phyloP scores from a whole-genome alignment of 1,140 invertebrate species.

The Aphelinus certus region DNA sequence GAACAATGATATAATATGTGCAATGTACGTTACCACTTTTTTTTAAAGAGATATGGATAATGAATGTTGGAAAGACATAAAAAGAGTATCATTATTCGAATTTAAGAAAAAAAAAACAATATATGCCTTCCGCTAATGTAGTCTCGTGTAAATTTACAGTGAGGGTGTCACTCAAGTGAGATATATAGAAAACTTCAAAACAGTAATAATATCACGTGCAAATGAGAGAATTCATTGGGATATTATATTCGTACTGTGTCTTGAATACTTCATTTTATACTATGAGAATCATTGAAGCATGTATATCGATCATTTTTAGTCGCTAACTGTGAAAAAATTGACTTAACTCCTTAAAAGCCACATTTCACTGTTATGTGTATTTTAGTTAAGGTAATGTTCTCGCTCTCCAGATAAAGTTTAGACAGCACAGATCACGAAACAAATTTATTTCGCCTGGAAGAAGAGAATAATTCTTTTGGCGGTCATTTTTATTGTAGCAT shows the following conservation, averaged over 20 bases:
- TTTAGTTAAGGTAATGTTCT: too few relatives aligned
- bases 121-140: constrained; percentile 37
- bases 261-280: constrained; percentile 29
- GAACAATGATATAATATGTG: background rate
- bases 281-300: constrained; percentile 13
- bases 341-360: too few relatives aligned
- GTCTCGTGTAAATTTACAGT: constrained; percentile 31
- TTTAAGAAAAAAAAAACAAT: constrained; percentile 29
- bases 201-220: constrained; percentile 3
- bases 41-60: background rate
- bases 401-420: too few relatives aligned
- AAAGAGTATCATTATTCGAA: constrained; percentile 18
- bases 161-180: background rate
- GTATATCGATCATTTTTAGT: constrained; percentile 14
- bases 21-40: constrained; percentile 1
- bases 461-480: too few relatives aligned
- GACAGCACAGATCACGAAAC: too few relatives aligned
- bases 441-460: too few relatives aligned
- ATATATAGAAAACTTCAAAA: background rate
- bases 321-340: background rate
- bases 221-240: background rate
- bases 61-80: background rate
- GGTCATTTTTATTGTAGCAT: too few relatives aligned
- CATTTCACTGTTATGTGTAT: too few relatives aligned
- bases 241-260: constrained; percentile 15